These are phyloP conservation scores for Cettia cetti DNA, from an alignment of 2,113 vertebrate species.

Conservation along the genomic window DNA sequence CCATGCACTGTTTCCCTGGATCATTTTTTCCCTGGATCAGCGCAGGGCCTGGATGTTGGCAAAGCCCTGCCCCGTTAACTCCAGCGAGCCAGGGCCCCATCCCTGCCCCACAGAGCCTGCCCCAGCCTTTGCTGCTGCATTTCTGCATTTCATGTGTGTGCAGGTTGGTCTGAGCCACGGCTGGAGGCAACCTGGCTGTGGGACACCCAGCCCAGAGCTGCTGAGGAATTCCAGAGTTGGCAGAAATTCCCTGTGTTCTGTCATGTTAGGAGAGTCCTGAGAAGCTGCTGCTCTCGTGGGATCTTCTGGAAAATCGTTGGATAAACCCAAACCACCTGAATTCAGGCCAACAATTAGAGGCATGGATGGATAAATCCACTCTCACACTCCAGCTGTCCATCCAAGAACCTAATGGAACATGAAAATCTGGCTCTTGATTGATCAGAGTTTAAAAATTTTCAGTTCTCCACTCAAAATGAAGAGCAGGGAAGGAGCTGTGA, in stretches of 20 bases:
- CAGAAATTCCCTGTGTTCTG: neutral
- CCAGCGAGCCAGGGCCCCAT: neutral
- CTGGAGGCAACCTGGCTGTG: neutral
- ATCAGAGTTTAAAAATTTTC: neutral
- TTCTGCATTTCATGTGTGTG: neutral
- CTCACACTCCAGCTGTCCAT: neutral
- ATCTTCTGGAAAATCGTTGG: neutral
- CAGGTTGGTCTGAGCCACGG: neutral
- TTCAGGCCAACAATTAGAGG: neutral
- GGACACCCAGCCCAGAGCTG: neutral
- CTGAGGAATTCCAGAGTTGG: neutral
- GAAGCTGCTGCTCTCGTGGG: neutral
- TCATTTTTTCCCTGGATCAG: neutral
- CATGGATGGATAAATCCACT: neutral
- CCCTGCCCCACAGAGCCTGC: neutral
- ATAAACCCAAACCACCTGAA: neutral
- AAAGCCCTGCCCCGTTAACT: neutral
- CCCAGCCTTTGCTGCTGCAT: neutral
- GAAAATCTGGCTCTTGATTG: neutral
- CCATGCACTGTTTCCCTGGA: rapidly evolving
- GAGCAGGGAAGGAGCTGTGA: neutral
- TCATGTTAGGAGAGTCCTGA: rapidly evolving
- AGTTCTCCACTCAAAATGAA: neutral
- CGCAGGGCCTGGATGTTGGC: neutral
- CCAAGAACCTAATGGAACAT: rapidly evolving